These are phyloP conservation scores for Pteria penguin DNA, from an alignment of 2,888 invertebrate species.

Conservation along the genomic window DNA sequence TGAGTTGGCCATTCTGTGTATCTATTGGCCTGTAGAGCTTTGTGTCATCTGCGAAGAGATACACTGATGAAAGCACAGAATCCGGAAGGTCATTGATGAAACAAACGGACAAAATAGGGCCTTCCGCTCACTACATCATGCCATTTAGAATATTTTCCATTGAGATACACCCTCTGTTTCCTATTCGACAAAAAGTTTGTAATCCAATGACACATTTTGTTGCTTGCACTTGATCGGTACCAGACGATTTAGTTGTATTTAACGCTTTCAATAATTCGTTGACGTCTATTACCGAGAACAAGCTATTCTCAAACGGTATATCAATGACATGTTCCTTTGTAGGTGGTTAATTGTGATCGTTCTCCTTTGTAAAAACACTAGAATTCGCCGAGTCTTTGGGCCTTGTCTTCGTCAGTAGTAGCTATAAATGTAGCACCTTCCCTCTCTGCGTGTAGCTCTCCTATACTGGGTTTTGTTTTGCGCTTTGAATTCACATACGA, in stretches of 20 bases:
- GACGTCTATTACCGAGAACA: not conserved
- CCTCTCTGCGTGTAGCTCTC: slow-evolving; percentile 3
- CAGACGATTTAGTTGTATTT: not conserved
- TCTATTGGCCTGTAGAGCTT: slow-evolving; percentile 2
- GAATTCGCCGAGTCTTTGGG: slow-evolving; percentile 3
- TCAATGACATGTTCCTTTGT: not conserved
- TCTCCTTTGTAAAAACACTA: slow-evolving; percentile 9
- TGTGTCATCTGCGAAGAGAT: slow-evolving; percentile 18
- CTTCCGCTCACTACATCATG: not conserved
- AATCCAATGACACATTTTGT: not conserved
- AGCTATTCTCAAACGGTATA: not conserved
- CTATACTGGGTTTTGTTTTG: slow-evolving; percentile 3
- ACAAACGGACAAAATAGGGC: not conserved
- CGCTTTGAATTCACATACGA: slow-evolving; percentile 8
- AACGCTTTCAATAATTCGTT: not conserved
- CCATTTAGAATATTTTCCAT: not conserved
- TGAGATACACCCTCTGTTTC: slow-evolving; percentile 5
- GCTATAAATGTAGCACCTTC: not conserved
- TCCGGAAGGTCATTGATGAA: slow-evolving; percentile 20
- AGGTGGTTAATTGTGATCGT: not conserved
- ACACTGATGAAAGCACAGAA: not conserved
- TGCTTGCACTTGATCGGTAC: slow-evolving; percentile 1
- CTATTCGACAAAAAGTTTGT: not conserved
- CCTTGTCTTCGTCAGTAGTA: slow-evolving; percentile 3
- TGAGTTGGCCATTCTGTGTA: not conserved